phyloP scores from a whole-genome alignment of 2,113 vertebrate species.

The Dascyllus trimaculatus region DNA sequence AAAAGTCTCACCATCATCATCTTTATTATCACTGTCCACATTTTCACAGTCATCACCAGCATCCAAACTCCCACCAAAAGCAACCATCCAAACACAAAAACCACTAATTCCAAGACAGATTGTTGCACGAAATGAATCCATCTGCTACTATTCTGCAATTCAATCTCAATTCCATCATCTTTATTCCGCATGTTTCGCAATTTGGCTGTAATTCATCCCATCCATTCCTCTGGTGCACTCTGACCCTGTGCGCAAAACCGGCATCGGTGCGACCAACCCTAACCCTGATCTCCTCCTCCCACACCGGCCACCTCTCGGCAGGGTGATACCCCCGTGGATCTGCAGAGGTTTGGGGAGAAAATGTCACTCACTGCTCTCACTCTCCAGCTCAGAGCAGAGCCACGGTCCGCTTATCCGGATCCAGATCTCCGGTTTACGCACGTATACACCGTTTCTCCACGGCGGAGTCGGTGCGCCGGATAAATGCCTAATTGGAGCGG shows the following conservation, averaged over 20 bases:
- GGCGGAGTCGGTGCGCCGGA: constrained; percentile 2
- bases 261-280: not conserved
- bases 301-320: not conserved
- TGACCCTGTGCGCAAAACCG: constrained; percentile 34
- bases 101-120: not conserved
- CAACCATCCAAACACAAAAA: not conserved
- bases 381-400: not conserved
- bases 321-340: constrained; percentile 2
- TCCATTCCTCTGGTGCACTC: constrained; percentile 1
- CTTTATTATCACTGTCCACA: not conserved
- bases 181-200: not conserved
- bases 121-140: too few relatives aligned
- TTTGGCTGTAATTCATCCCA: not conserved
- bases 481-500: constrained; percentile 31
- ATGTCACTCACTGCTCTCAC: constrained; percentile 5
- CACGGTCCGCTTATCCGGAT: not conserved
- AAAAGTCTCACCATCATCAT: not conserved
- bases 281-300: constrained; percentile 25
- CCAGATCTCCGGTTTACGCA: constrained; percentile 21
- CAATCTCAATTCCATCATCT: not conserved
- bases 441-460: not conserved
- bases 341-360: not conserved
- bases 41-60: not conserved
- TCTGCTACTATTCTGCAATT: too few relatives aligned
- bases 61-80: not conserved